Base-by-base conservation (phyloP, 2,113 vertebrate species). In the Marmota monax region DNA sequence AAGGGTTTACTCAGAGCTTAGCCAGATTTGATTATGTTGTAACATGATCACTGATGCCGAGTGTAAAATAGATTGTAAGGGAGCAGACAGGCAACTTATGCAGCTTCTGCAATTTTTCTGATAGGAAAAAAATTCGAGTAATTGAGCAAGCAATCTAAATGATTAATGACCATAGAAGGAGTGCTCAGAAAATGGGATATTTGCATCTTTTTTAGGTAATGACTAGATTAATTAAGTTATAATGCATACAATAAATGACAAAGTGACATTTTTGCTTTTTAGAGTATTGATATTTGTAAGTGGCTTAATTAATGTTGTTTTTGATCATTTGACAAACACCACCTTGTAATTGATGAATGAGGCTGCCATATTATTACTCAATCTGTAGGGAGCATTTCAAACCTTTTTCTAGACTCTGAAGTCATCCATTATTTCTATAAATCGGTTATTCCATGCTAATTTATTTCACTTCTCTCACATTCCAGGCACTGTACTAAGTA, bases 261-360 rank as follows among this genome's bases (percentile, higher is more conserved):
- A 95, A 95, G 25, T 77, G 27, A 29, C 22, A 45, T 61, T 65
- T 88, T 10, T 85, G 67, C 29, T 84, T 58, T 88, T 84, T 88
- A 88, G 29, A 70, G 85, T 89, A 42, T 18, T 93, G 13, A 83
- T 67, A 89, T 39, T 82, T 85, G 23, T 53, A 51, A 39, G 20
- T 58, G 65, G 37, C 17, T 51, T 72, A 95, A 77, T 88, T 83
- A 48, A 34, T 84, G 18, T 12, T 89, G 53, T 48, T 94, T 97
- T 82, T 72, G 18, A 83, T 76, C 37, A 77, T 53, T 93, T 82
- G 73, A 61, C n/a, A 76, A 45, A 48, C 53, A 86, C 20, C 56
- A 34, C 45, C 73, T 84, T 84, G 34, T 80, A 51, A 70, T 23
- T 90, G 58, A 89, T 58, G 25, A 91, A 67, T 27, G 29, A 22